These are phyloP conservation scores for Loxodonta africana DNA, from an alignment of 2,113 vertebrate genomes.

Conservation along the genomic window DNA sequence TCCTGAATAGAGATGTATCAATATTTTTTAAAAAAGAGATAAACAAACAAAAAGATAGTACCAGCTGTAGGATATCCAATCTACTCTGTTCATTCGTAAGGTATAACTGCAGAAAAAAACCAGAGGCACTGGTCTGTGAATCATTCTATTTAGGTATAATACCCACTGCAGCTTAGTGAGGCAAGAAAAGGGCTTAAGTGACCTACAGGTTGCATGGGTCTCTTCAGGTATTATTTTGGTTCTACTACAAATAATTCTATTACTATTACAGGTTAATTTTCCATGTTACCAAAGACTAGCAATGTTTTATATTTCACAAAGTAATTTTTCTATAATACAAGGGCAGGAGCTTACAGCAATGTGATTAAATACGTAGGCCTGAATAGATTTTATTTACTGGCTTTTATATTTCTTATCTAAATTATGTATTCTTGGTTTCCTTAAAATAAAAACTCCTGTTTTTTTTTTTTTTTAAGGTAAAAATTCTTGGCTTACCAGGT, in stretches of 20 bases:
- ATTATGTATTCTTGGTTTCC: constrained; percentile 24
- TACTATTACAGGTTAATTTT: background rate
- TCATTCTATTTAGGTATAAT: constrained; percentile 12
- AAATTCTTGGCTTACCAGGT: constrained; percentile 91
- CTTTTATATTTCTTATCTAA: constrained; percentile 47
- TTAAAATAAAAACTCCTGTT: constrained; percentile 54
- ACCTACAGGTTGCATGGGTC: background rate
- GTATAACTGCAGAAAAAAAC: constrained; percentile 19
- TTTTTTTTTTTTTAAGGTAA: constrained; percentile 26
- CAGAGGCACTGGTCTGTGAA: background rate
- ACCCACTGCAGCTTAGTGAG: background rate
- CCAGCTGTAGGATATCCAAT: background rate
- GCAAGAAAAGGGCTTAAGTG: background rate
- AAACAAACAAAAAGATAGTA: background rate
- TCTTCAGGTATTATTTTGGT: background rate
- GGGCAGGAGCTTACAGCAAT: background rate
- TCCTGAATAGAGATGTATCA: background rate
- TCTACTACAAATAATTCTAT: background rate
- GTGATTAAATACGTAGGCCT: background rate
- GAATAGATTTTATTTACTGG: constrained; percentile 31
- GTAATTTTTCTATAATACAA: constrained; percentile 45
- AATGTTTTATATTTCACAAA: constrained; percentile 4
- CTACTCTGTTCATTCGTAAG: background rate
- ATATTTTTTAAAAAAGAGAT: background rate
- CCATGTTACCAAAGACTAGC: background rate